Evolutionary conservation across 2,113 vertebrate genomes (phyloP).

Genomic region (Prunella himalayana): DNA sequence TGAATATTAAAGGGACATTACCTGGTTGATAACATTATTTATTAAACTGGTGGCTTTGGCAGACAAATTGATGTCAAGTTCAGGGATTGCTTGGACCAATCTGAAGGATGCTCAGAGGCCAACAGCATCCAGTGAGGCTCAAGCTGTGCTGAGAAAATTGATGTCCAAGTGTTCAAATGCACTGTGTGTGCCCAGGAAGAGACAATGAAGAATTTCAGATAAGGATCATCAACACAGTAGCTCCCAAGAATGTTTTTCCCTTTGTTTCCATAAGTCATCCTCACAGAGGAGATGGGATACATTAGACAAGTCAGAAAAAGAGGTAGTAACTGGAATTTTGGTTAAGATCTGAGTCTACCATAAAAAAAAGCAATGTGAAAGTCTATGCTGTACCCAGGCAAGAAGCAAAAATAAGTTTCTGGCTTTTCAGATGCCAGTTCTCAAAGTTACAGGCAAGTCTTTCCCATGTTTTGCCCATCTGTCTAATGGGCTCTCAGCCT

Average conservation of each 20-base stretch:
- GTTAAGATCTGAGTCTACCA: background rate
- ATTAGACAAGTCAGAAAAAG: background rate
- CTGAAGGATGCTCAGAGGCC: background rate
- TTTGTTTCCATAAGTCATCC: background rate
- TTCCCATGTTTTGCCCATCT: constrained; percentile 18
- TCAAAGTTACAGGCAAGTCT: constrained; percentile 3
- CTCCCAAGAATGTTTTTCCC: background rate
- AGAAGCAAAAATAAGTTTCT: background rate
- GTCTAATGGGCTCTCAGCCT: constrained; percentile 9
- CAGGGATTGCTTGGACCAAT: background rate
- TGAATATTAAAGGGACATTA: background rate
- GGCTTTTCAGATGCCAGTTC: background rate
- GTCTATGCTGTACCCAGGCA: background rate
- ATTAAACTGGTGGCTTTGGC: background rate
- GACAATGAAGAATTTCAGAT: background rate
- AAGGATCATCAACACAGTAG: background rate
- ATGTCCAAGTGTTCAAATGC: background rate
- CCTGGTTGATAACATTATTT: background rate
- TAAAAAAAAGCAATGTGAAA: background rate
- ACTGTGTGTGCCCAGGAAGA: background rate
- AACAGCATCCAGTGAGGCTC: background rate
- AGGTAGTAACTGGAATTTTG: background rate
- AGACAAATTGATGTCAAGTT: background rate
- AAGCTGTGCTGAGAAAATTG: background rate
- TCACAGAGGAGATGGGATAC: background rate